A percentile compares a stretch with the other conserved stretches of the same genome.
phyloP scores from a whole-genome alignment of 2,797 vertebrate species.

The Spinus pinus region DNA sequence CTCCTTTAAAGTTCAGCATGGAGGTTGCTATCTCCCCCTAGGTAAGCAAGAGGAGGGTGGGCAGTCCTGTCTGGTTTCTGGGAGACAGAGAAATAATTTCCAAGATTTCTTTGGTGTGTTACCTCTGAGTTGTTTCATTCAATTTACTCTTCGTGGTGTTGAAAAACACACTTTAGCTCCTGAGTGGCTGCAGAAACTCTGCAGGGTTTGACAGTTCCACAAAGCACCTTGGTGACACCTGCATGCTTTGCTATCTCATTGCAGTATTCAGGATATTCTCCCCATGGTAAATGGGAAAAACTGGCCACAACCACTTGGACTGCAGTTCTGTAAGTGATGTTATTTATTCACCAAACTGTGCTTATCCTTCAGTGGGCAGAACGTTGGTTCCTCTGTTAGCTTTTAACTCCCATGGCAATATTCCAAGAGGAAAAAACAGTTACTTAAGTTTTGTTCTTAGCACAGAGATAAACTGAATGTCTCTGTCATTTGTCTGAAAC shows the following conservation, averaged over 20 bases:
- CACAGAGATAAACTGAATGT: neutral
- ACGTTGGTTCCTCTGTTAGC: neutral
- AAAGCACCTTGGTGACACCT: neutral
- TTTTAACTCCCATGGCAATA: neutral
- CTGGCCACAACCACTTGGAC: neutral
- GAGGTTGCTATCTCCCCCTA: neutral
- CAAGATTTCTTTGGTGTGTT: neutral
- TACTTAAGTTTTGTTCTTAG: neutral
- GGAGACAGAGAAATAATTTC: conserved; percentile 11
- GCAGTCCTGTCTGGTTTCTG: neutral
- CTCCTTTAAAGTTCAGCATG: neutral
- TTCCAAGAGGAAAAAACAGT: neutral
- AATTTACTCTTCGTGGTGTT: neutral
- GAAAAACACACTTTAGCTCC: neutral
- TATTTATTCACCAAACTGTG: neutral
- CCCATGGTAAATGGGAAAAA: neutral
- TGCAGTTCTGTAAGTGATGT: neutral
- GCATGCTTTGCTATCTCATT: neutral
- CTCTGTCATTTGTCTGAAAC: conserved; percentile 35
- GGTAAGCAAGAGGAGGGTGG: neutral
- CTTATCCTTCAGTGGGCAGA: neutral
- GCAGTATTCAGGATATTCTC: neutral
- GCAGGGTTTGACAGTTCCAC: neutral
- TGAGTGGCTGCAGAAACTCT: neutral
- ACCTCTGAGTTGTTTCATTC: neutral